Evolutionary conservation across 1,140 invertebrate species (phyloP), one percentile per base, ranked within the genome.

Genomic region (Trachymyrmex septentrionalis): DNA sequence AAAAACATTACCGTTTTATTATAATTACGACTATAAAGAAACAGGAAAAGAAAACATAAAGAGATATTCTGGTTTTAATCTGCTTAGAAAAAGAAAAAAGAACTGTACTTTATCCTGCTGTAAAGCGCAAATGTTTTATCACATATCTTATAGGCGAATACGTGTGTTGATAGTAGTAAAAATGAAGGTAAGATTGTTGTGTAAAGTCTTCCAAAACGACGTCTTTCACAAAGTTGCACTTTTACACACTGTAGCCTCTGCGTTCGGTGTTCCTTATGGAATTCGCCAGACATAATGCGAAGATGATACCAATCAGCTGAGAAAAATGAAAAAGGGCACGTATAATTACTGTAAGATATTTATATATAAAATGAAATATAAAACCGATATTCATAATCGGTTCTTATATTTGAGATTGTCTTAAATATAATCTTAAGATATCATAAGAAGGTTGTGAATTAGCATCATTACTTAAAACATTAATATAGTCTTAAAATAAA

Each of bases 271-370:
- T 94, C 78, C 73, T 87, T 91, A 99, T 97, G 1, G 97, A 97
- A 91, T 97, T 97, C 66, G 97, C 98, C 93, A 99, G 93, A 93
- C 98, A 97, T 92, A 98, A 97, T 3, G 98, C 97, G 91, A 98
- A 98, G n/a, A 98, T 96, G 10, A 98, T 97, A 24, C 98, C 98
- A 87, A 98, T 95, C 27, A 98, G 93, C 97, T 98, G 96, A 38
- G 90, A 30, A 27, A 59, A 48, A 10, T 12, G 9, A 2, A 64
- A 55, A 27, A 44, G 0, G 6, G 34, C 27, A 44, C 0, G 3
- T 72, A 30, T 14, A 48, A 34, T 71, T 48, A 61, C 1, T 12
- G 21, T 12, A 61, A 75, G 21, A 66, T 77, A 53, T 27, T 63
- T 9, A n/a, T 48, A 30, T 2, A 2, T 34, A 55, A 67, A 71